Percentiles rank a stretch among this genome's conserved stretches.
phyloP scores from a whole-genome alignment of 2,113 vertebrate genomes.

The Siniperca chuatsi region DNA sequence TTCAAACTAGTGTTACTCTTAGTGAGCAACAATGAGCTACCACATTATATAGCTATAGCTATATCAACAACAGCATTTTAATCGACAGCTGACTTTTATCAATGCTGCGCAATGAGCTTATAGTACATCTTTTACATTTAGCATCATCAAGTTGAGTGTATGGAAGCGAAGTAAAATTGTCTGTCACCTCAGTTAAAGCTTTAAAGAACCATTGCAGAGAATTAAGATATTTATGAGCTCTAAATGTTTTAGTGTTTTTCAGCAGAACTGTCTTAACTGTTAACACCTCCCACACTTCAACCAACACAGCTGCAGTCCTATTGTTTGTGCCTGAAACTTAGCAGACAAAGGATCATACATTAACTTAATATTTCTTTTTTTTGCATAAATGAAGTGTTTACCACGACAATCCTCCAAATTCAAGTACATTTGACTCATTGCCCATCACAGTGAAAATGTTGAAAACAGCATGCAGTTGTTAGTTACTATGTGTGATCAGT shows the following conservation, averaged over 20 bases:
- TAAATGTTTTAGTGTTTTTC: conserved; percentile 43
- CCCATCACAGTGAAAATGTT: not conserved
- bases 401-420: not conserved
- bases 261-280: conserved; percentile 13
- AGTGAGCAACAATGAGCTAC: not conserved
- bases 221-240: conserved; percentile 39
- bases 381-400: not conserved
- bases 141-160: not conserved
- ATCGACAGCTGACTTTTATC: not conserved
- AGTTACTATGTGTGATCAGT: not conserved
- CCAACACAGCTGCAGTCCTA: conserved; percentile 23
- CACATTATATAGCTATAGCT: not conserved
- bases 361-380: not conserved
- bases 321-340: conserved; percentile 4
- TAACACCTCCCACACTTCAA: conserved; percentile 32
- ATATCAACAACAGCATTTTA: not conserved
- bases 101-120: not conserved
- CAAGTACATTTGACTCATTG: conserved; percentile 4
- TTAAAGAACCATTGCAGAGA: conserved; percentile 17
- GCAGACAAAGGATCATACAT: not conserved
- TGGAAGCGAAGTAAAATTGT: not conserved
- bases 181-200: conserved; percentile 3
- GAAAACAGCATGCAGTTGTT: conserved; percentile 8
- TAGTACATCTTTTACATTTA: not conserved
- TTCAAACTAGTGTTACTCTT: not conserved